phyloP scores from a whole-genome alignment of 1,140 invertebrate genomes.

The Danaus melanippus region DNA sequence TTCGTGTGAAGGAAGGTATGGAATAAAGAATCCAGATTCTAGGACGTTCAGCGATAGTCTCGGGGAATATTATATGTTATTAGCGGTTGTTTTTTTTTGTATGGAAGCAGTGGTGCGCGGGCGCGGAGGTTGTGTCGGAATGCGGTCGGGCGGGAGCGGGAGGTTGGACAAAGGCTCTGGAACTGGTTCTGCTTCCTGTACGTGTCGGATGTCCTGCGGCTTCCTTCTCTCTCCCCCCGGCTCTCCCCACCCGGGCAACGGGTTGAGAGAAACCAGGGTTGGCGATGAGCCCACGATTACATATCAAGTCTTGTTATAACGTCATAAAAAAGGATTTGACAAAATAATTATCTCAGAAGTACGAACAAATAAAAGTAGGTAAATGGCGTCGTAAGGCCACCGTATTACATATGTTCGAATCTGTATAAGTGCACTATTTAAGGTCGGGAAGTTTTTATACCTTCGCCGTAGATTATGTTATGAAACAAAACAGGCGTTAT shows the following conservation, averaged over 20 bases:
- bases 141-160: conserved; percentile 51
- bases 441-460: conserved; percentile 3
- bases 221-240: conserved; percentile 55
- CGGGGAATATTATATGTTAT: conserved; percentile 9
- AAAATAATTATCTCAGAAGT: too few relatives aligned
- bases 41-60: too few relatives aligned
- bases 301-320: too few relatives aligned
- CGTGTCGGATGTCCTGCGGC: conserved; percentile 71
- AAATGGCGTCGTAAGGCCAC: too few relatives aligned
- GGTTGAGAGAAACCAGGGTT: conserved; percentile 40
- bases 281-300: neutral
- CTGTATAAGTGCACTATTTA: neutral
- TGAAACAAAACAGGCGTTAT: neutral
- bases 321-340: too few relatives aligned
- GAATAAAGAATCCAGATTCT: too few relatives aligned
- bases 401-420: too few relatives aligned
- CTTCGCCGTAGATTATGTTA: neutral
- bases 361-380: too few relatives aligned
- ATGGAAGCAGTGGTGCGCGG: conserved; percentile 32
- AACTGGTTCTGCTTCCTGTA: conserved; percentile 70
- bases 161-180: conserved; percentile 62
- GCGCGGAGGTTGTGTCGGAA: conserved; percentile 56
- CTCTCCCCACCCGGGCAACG: conserved; percentile 43
- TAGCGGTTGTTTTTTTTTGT: conserved; percentile 10
- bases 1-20: too few relatives aligned